Evolutionary conservation across 1,140 invertebrate species (phyloP), one percentile per base, ranked within the genome.

Genomic region (Vanessa tameamea): DNA sequence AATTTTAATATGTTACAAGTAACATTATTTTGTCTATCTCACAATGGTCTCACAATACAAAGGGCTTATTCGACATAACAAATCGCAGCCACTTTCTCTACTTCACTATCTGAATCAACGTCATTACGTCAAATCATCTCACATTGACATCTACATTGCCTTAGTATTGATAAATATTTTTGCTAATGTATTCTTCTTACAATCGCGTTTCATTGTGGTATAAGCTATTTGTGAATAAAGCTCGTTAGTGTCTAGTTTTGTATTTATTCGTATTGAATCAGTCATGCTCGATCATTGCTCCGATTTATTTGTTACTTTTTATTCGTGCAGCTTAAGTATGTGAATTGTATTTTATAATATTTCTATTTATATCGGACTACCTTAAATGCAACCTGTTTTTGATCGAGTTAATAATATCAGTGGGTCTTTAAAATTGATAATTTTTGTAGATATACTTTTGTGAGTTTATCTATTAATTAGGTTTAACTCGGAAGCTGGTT

Each of bases 211-310:
- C 78, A 86, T 84, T 87, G 82, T 85, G 79, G 80, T 85, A 69
- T 81, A 64, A 63, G 59, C 70, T 63, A 72, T 81, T 72, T 72
- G 64, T 88, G 87, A 89, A 90, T 90, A 82, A 74, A 50, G 77
- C 82, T 90, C 88, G 88, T 90, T 90, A 90, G 85, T 80, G 81
- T 79, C 73, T 79, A 64, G 79, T 81, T 78, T 84, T 83, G 81
- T 82, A 83, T 73, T 85, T 85, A 82, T 85, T 81, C 77, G 78
- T 75, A 80, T 72, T 81, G 76, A 73, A 84, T 87, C 86, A 79
- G 82, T 87, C 85, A 83, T 84, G 85, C 83, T 83, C 80, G 79
- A 86, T 88, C 86, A 87, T 80, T 79, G 70, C 64, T 64, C 80
- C 81, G 81, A 86, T 84, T 83, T 86, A 84, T 86, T 78, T 73